A percentile compares a stretch with the other conserved stretches of the same genome.
These are phyloP conservation scores for Porites lutea DNA, from an alignment of 64 coral and sea anemone genomes.

Conservation along the genomic window DNA sequence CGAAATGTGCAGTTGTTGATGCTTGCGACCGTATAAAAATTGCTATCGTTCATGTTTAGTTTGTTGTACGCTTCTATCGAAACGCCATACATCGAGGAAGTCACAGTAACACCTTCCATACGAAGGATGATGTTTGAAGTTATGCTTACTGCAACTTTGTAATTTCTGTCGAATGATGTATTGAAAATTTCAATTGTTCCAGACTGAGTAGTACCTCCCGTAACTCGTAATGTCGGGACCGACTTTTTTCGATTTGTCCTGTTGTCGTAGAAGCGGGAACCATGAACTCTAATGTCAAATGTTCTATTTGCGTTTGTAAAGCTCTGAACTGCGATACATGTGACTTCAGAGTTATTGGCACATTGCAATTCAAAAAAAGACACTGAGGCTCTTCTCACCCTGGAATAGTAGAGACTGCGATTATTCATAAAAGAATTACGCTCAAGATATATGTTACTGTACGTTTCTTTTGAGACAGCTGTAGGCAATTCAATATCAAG, in stretches of 20 bases:
- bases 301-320: neutral
- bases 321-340: neutral
- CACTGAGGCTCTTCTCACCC: neutral
- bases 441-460: neutral
- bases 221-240: neutral
- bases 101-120: neutral
- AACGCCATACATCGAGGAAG: neutral
- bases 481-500: neutral
- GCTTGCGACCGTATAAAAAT: neutral
- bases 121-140: neutral
- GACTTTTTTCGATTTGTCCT: neutral
- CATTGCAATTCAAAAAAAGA: neutral
- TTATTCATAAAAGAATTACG: neutral
- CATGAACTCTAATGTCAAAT: neutral
- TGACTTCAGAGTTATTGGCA: neutral
- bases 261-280: neutral
- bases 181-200: neutral
- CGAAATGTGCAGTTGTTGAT: conserved; percentile 4
- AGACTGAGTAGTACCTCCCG: neutral
- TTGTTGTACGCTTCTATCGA: neutral
- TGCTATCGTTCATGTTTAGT: neutral
- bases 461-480: neutral
- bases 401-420: conserved; percentile 12
- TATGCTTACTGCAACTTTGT: neutral
- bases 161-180: neutral